These are phyloP conservation scores for Canis aureus DNA, from an alignment of 2,113 vertebrate genomes.

Conservation along the genomic window DNA sequence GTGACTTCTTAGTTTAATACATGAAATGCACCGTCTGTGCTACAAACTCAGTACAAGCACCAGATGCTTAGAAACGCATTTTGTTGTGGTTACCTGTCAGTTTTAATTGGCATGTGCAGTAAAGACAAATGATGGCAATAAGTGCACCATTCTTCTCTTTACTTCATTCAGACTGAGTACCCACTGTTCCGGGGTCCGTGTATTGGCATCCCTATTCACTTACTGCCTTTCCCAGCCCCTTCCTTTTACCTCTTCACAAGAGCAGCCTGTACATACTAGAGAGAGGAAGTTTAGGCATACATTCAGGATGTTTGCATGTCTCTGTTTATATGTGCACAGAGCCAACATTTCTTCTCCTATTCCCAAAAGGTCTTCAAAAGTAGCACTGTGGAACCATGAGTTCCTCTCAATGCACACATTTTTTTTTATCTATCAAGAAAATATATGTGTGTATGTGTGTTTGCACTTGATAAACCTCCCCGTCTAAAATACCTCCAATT, in stretches of 20 bases:
- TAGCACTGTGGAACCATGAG: neutral
- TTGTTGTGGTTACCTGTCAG: neutral
- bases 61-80: neutral
- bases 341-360: neutral
- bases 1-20: neutral
- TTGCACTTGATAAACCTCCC: neutral
- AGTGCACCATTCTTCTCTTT: neutral
- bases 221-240: neutral
- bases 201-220: neutral
- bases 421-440: neutral
- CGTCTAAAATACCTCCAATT: neutral
- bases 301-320: neutral
- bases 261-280: neutral
- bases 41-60: neutral
- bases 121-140: neutral
- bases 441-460: neutral
- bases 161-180: neutral
- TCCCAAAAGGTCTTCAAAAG: neutral
- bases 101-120: neutral
- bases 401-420: neutral
- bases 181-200: rapidly evolving
- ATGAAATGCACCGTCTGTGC: neutral
- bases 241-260: neutral
- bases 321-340: neutral
- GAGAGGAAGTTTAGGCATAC: neutral